Conservation (phyloP, 2,888 invertebrate species). For the Caradrina kadenii region DNA sequence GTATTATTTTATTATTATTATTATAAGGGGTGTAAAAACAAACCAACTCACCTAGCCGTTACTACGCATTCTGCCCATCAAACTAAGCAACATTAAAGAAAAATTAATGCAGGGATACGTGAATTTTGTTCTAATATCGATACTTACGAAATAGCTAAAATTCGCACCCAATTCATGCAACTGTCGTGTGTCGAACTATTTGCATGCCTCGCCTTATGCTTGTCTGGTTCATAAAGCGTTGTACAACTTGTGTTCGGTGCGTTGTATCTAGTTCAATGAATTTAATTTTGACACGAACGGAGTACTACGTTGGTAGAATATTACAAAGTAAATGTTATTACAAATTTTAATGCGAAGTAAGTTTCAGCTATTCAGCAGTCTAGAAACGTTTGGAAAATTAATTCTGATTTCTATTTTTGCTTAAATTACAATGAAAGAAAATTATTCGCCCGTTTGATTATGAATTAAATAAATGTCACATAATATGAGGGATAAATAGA, state of each 20-base stretch:
- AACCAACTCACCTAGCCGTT: too few relatives aligned
- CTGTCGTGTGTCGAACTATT: too few relatives aligned
- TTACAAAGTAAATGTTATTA: constrained; percentile 19
- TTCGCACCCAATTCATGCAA: background rate
- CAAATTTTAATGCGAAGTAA: constrained; percentile 29
- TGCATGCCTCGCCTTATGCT: background rate
- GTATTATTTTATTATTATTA: too few relatives aligned
- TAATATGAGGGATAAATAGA: too few relatives aligned
- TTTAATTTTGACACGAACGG: constrained; percentile 6
- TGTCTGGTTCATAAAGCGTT: background rate
- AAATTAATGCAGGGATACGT: too few relatives aligned
- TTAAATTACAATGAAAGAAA: background rate
- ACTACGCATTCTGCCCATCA: too few relatives aligned
- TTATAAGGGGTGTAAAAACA: too few relatives aligned
- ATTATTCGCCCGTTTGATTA: background rate
- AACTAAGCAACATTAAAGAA: too few relatives aligned
- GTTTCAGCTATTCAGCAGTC: constrained; percentile 15
- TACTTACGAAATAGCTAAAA: background rate
- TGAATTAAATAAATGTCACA: background rate
- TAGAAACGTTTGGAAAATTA: constrained; percentile 31
- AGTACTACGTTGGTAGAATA: constrained; percentile 26
- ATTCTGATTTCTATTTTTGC: constrained; percentile 28
- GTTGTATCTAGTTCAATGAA: constrained; percentile 7
- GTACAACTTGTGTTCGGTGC: background rate
- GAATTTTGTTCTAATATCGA: too few relatives aligned